Conservation (phyloP, 2,797 vertebrate species). For the Xenops minutus region DNA sequence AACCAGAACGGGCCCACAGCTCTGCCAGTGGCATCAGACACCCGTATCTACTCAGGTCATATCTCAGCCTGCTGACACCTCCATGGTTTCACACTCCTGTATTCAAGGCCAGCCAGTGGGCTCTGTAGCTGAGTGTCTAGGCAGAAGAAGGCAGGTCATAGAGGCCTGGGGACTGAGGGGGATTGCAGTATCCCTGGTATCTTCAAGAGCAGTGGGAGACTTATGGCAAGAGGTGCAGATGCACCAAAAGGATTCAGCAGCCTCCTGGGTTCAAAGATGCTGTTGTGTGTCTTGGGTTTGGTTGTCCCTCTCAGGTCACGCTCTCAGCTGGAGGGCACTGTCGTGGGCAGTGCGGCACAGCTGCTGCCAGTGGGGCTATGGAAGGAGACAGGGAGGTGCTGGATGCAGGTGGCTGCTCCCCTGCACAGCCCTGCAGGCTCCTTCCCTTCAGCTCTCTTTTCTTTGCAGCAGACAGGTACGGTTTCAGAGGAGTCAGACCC, state of each 20-base stretch:
- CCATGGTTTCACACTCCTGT: neutral
- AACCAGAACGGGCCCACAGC: neutral
- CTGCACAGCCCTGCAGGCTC: slow-evolving; percentile 1
- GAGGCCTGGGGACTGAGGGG: neutral
- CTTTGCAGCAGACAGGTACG: slow-evolving; percentile 91
- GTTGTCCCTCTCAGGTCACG: neutral
- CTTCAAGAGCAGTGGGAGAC: neutral
- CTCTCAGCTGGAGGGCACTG: neutral
- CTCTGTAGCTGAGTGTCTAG: neutral
- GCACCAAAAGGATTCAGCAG: neutral
- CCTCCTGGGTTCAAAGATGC: neutral
- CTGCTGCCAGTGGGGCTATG: neutral
- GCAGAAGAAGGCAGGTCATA: neutral
- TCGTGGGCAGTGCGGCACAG: neutral
- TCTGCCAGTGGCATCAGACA: neutral
- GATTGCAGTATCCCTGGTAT: neutral
- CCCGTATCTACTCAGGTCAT: neutral
- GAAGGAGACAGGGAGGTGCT: neutral
- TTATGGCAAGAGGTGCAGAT: rapidly evolving
- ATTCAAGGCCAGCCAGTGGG: neutral
- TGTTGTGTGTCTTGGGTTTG: neutral
- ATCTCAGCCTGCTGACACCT: neutral
- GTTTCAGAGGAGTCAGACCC: slow-evolving; percentile 94
- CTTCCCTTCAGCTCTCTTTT: slow-evolving; percentile 66
- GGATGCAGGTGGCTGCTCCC: neutral